Conservation (phyloP, 2,888 invertebrate genomes). For the Lagria hirta region DNA sequence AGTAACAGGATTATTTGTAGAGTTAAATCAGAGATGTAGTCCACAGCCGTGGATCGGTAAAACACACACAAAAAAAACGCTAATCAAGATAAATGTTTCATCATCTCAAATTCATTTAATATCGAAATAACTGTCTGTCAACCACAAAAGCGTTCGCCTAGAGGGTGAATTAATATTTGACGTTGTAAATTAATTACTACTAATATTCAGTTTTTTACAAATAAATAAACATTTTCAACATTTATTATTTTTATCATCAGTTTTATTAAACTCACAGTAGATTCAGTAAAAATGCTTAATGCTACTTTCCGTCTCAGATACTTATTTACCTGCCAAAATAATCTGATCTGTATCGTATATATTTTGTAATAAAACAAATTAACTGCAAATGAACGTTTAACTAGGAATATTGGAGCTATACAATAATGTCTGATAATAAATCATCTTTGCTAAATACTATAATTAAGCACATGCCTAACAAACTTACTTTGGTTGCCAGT, state of each 20-base stretch:
- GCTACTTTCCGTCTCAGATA: background rate
- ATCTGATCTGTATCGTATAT: background rate
- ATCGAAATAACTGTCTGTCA: constrained; percentile 19
- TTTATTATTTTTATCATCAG: too few species aligned
- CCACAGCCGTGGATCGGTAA: too few species aligned
- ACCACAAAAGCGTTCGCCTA: constrained; percentile 5
- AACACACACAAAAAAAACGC: too few species aligned
- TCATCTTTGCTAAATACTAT: constrained; percentile 23
- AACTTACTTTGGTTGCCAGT: constrained; percentile 20
- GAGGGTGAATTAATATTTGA: constrained; percentile 18
- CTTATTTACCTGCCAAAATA: background rate
- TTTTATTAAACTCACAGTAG: too few species aligned
- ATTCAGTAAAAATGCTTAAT: too few species aligned
- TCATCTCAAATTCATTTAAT: constrained; percentile 17
- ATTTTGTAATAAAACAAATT: too few species aligned
- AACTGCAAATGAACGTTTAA: too few species aligned
- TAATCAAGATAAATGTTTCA: constrained; percentile 20
- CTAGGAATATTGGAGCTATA: too few species aligned
- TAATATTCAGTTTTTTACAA: constrained; percentile 9
- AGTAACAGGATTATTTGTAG: too few species aligned
- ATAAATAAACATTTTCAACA: too few species aligned
- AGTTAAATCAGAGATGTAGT: too few species aligned
- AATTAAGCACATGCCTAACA: constrained; percentile 25
- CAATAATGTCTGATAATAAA: constrained; percentile 17
- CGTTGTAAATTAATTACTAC: constrained; percentile 12